Evolutionary conservation across 1,140 invertebrate species (phyloP).

Genomic region (Apolygus lucorum): DNA sequence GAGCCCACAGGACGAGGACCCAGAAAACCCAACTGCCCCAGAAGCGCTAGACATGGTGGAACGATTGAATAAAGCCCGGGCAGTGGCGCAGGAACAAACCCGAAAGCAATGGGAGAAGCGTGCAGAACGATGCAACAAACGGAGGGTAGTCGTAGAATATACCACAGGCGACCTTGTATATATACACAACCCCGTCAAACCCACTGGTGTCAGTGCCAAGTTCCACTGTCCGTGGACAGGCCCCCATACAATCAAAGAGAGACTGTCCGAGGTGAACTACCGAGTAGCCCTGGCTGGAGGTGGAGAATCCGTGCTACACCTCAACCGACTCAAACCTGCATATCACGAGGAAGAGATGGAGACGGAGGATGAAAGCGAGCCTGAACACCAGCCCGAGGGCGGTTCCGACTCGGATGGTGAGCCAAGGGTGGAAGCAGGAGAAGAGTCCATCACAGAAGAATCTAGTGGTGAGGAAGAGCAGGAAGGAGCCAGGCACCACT

Average conservation of each 20-base stretch:
- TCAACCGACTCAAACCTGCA: neutral
- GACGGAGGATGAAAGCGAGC: neutral
- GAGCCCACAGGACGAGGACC: too few species aligned
- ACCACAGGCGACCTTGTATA: neutral
- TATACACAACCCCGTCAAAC: neutral
- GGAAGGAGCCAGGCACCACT: too few species aligned
- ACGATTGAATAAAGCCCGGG: too few species aligned
- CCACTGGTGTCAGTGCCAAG: neutral
- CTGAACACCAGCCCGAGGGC: neutral
- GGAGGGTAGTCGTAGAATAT: too few species aligned
- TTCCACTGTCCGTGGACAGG: constrained; percentile 9
- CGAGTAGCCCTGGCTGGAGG: neutral
- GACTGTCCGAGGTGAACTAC: neutral
- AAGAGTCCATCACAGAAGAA: too few species aligned
- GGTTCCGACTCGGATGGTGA: neutral
- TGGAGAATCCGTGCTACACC: neutral
- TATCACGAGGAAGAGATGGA: neutral
- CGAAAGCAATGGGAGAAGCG: too few species aligned
- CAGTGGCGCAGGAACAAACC: too few species aligned
- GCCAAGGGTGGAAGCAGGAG: neutral
- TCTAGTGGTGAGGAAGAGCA: too few species aligned
- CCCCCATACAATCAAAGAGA: neutral
- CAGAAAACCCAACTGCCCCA: too few species aligned
- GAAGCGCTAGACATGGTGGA: too few species aligned
- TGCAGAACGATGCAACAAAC: too few species aligned